phyloP scores from a whole-genome alignment of 2,888 invertebrate species.

The Belgica antarctica region DNA sequence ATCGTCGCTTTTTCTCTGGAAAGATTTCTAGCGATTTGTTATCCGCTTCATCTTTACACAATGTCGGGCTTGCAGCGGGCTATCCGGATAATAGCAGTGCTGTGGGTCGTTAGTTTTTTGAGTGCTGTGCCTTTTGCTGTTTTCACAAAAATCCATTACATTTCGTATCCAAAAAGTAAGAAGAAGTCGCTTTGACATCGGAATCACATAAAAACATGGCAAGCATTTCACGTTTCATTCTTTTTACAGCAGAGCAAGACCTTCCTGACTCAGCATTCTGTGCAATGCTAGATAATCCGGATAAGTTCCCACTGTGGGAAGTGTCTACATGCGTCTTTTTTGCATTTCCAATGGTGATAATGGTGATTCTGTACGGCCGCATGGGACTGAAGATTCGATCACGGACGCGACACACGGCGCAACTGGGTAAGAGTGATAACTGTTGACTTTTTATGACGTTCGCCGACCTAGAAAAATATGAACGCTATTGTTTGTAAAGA shows the following conservation, averaged over 20 bases:
- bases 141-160: conserved; percentile 71
- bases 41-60: conserved; percentile 77
- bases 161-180: conserved; percentile 69
- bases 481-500: no score
- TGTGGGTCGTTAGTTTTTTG: conserved; percentile 74
- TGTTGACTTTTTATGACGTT: background rate
- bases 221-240: background rate
- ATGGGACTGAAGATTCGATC: conserved; percentile 71
- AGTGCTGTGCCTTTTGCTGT: conserved; percentile 76
- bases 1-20: conserved; percentile 91
- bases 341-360: conserved; percentile 68
- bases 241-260: conserved; percentile 53
- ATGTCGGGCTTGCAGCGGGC: conserved; percentile 83
- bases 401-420: conserved; percentile 56
- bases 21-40: conserved; percentile 86
- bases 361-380: conserved; percentile 73
- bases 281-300: conserved; percentile 64
- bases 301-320: conserved; percentile 71
- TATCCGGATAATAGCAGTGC: conserved; percentile 69
- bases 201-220: conserved; percentile 8
- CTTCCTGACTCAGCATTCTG: conserved; percentile 79
- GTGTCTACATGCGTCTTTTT: conserved; percentile 81
- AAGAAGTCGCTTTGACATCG: background rate
- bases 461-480: conserved; percentile 14
- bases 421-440: conserved; percentile 54